Evolutionary conservation across 2,113 vertebrate genomes (phyloP).

Genomic region (Corythaeola cristata): DNA sequence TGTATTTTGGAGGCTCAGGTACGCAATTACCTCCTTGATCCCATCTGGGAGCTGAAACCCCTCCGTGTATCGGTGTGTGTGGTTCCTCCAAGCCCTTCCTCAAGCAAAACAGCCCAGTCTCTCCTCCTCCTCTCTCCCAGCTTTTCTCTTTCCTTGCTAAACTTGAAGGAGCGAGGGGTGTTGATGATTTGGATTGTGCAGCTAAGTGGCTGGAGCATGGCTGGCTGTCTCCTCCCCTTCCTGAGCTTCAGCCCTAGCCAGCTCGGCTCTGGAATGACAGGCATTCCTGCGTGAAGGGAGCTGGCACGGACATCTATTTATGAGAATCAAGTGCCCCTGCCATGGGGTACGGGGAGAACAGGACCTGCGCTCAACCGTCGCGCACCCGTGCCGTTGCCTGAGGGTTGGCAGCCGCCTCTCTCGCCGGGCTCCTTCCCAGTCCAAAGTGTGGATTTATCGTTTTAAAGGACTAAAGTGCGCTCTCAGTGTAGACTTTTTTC

Average conservation of each 20-base stretch:
- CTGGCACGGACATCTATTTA: slow-evolving; percentile 75
- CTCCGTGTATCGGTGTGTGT: rapidly evolving
- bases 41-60: neutral
- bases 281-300: slow-evolving; percentile 84
- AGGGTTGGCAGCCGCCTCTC: neutral
- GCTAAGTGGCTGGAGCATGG: slow-evolving; percentile 34
- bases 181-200: slow-evolving; percentile 59
- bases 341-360: slow-evolving; percentile 60
- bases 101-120: neutral
- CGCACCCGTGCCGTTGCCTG: neutral
- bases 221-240: slow-evolving; percentile 77
- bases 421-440: neutral
- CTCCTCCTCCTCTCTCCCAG: neutral
- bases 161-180: slow-evolving; percentile 57
- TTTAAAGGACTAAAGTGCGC: neutral
- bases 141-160: neutral
- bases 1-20: neutral
- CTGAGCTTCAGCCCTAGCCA: slow-evolving; percentile 77
- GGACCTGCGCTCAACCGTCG: neutral
- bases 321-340: slow-evolving; percentile 64
- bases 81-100: neutral
- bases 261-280: slow-evolving; percentile 88
- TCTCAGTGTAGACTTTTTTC: neutral
- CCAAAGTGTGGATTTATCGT: slow-evolving; percentile 43
- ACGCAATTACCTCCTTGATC: neutral